Base-by-base conservation (phyloP, 2,113 vertebrate genomes). In the Dolichallabes microphthalmus region DNA sequence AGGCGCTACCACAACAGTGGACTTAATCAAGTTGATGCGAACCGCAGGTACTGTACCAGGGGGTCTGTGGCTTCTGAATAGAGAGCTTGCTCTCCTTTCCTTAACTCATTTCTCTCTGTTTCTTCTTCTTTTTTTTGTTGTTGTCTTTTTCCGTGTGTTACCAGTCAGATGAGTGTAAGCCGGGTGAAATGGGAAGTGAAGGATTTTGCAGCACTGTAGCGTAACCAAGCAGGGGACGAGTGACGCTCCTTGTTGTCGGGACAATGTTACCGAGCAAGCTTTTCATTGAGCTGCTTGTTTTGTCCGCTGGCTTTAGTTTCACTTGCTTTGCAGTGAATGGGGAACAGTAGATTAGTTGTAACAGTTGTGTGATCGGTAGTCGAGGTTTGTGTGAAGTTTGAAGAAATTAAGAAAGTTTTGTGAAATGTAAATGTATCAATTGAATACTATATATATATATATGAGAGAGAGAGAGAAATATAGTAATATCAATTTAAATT, bases 21-120 rank as follows among this genome's bases (percentile, higher is more conserved):
- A 98, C 96, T 97, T 98, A 97, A 98, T 98, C 97, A 97, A 96
- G 96, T 99, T 97, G 97, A 98, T 98, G 97, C 96, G 95, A 97
- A 94, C 96, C 95, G 96, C 98, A 99, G 98, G 98, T 99, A 99
- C 91, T n/a, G 91, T 92, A 87, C 88, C 30, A 50, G 77, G 85
- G 61, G 75, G 50, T 82, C 35, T 61, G 71, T 88, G 71, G 82
- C 76, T 84, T 87, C 27, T 86, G 69, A 81, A 79, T 88, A 73
- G 82, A 58, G 55, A 85, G 52, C 69, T 64, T 32, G 61, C 55
- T 80, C 52, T 73, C 30, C 80, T 84, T 83, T 84, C 77, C 53
- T 84, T 88, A 77, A 88, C 82, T 86, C 30, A 11, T 82, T 60
- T 45, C 32, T 71, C 13, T n/a, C 25, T 3, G 10, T 82, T 25